A percentile compares a stretch with the other conserved stretches of the same genome.
Conservation (phyloP, 30 jellyfish, hydroid and myxozoan species). For the Pelagia noctiluca region DNA sequence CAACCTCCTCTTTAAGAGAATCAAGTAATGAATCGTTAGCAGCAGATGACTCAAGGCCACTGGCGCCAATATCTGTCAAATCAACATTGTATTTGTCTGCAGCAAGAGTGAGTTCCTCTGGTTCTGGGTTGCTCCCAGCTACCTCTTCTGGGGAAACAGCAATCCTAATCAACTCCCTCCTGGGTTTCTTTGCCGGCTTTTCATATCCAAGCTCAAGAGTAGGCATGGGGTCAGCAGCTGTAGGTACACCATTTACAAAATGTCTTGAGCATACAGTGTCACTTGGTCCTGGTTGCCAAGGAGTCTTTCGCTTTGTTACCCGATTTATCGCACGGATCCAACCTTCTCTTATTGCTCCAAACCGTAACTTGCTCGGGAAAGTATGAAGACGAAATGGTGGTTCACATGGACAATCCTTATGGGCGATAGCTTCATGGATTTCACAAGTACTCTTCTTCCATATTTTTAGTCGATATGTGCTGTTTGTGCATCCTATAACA, state of each 20-base stretch:
- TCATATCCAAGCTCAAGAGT: not conserved
- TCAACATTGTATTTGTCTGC: too few relatives aligned
- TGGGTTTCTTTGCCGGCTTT: constrained; percentile 4
- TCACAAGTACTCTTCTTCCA: too few relatives aligned
- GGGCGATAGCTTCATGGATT: too few relatives aligned
- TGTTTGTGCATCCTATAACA: too few relatives aligned
- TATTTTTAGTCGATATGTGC: too few relatives aligned
- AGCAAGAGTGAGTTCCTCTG: too few relatives aligned
- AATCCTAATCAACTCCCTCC: not conserved
- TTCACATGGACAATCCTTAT: too few relatives aligned
- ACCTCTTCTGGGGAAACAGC: not conserved
- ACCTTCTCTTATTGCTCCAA: not conserved
- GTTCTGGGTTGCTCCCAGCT: not conserved
- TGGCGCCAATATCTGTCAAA: too few relatives aligned
- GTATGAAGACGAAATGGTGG: too few relatives aligned
- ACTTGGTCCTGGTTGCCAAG: constrained; percentile 11
- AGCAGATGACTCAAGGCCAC: not conserved
- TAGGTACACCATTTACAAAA: not conserved
- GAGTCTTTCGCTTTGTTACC: constrained; percentile 23
- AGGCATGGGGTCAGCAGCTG: not conserved
- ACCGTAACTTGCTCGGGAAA: too few relatives aligned
- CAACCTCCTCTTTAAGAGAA: too few relatives aligned
- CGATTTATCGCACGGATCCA: constrained; percentile 10
- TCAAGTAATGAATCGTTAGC: not conserved
- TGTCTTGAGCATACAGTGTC: too few relatives aligned